A percentile compares a stretch with the other conserved stretches of the same genome.
phyloP scores from a whole-genome alignment of 2,888 invertebrate genomes.

The Agrilus mali region DNA sequence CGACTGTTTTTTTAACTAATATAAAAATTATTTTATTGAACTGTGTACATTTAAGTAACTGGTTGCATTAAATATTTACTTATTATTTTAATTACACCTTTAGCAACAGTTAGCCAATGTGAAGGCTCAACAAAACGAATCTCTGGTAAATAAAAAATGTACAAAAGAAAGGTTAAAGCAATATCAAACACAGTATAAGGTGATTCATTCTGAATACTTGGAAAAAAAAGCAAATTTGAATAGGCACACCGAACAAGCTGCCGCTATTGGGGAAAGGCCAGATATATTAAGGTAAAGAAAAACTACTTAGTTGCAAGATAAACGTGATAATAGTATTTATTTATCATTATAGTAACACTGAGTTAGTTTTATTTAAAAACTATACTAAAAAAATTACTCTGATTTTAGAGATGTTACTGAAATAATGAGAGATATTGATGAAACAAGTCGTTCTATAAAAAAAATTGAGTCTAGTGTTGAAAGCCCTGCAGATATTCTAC shows the following conservation, averaged over 20 bases:
- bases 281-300: conserved; percentile 35
- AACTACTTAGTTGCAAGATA: too few species aligned
- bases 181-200: conserved; percentile 15
- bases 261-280: conserved; percentile 35
- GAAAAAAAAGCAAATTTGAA: conserved; percentile 35
- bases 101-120: conserved; percentile 39
- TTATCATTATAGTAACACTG: too few species aligned
- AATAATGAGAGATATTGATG: conserved; percentile 32
- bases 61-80: not conserved
- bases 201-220: conserved; percentile 27
- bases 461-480: conserved; percentile 32
- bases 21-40: not conserved
- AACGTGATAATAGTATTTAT: not conserved
- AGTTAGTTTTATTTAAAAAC: too few species aligned
- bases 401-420: conserved; percentile 19
- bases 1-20: too few species aligned
- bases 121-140: conserved; percentile 32
- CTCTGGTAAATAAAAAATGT: conserved; percentile 21
- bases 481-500: conserved; percentile 19
- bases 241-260: conserved; percentile 35
- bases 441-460: conserved; percentile 33
- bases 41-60: too few species aligned
- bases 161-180: conserved; percentile 20
- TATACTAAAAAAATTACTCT: not conserved
- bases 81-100: conserved; percentile 11